These are phyloP conservation scores for Sebastes matsubarae DNA, from an alignment of 2,797 vertebrate species.

Conservation along the genomic window DNA sequence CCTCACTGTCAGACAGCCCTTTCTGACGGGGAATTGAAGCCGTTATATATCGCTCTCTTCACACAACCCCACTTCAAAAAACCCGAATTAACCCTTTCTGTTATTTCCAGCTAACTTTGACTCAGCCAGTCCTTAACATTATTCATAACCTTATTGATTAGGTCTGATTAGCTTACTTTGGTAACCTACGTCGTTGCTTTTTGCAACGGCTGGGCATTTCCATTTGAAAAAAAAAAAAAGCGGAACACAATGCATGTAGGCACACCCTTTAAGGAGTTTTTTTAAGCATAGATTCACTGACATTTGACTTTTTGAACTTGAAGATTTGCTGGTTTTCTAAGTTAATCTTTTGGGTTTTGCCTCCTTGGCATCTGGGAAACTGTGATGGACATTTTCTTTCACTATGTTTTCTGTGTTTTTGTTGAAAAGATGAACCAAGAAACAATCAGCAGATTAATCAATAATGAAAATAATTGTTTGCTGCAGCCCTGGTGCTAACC, in stretches of 20 bases:
- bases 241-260: too few relatives aligned
- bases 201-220: too few relatives aligned
- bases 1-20: too few relatives aligned
- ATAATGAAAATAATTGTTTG: background rate
- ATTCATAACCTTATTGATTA: too few relatives aligned
- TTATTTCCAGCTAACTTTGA: too few relatives aligned
- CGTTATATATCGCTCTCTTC: too few relatives aligned
- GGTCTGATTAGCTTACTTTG: too few relatives aligned
- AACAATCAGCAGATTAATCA: background rate
- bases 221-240: too few relatives aligned
- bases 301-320: background rate
- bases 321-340: background rate
- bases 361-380: background rate
- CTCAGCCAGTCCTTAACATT: too few relatives aligned
- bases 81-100: accelerated
- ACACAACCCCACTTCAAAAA: too few relatives aligned
- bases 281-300: background rate
- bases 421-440: background rate
- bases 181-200: too few relatives aligned
- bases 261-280: background rate
- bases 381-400: background rate
- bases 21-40: too few relatives aligned
- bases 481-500: background rate
- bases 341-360: background rate
- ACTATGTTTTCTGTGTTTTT: background rate